Conservation (phyloP, 2,113 vertebrate species). For the Platysteira castanea region DNA sequence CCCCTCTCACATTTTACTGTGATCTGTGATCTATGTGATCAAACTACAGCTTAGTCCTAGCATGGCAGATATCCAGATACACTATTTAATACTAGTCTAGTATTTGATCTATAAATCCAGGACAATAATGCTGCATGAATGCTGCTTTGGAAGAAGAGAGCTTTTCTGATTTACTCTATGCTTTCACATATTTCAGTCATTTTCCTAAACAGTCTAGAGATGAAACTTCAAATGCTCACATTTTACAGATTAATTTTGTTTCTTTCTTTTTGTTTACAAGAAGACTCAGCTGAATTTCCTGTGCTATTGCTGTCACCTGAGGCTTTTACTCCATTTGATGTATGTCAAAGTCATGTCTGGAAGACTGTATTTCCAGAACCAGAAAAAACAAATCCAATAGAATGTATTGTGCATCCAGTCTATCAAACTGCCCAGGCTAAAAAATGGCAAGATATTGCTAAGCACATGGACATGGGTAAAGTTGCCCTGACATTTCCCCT, state of each 20-base stretch:
- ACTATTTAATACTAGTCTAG: background rate
- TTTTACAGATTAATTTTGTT: background rate
- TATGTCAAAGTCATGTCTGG: background rate
- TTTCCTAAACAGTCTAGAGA: background rate
- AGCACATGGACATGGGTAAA: background rate
- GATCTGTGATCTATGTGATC: background rate
- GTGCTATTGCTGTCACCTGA: background rate
- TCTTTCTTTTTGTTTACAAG: background rate
- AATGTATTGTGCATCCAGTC: background rate
- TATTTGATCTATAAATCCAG: background rate
- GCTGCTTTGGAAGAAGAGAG: background rate
- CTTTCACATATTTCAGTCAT: background rate
- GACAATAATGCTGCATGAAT: background rate
- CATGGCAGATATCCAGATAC: background rate
- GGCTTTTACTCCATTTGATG: background rate
- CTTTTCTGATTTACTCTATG: background rate
- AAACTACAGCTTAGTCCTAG: background rate
- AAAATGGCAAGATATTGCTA: background rate
- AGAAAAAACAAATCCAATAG: background rate
- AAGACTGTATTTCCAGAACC: background rate
- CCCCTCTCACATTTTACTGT: background rate
- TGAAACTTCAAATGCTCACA: background rate
- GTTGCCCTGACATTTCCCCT: background rate
- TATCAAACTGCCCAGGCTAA: background rate
- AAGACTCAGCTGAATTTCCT: background rate